Base-by-base conservation (phyloP, 1,140 invertebrate genomes). In the Diabrotica undecimpunctata region DNA sequence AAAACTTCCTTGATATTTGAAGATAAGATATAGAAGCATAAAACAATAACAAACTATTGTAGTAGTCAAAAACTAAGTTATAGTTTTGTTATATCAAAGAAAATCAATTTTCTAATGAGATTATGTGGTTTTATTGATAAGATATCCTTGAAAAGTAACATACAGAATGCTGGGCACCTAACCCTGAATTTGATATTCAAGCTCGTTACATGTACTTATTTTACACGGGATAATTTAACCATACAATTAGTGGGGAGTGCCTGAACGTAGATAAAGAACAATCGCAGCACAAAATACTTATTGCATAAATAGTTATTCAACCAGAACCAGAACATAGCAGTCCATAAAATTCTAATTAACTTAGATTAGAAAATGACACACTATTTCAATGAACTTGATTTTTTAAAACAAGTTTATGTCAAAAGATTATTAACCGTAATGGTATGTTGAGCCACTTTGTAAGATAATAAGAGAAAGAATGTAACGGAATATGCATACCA, bases 151-250 rank as follows among this genome's bases (percentile, higher is more conserved):
- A 25, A n/a, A n/a, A n/a, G n/a, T n/a, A n/a, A n/a, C n/a, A 25
- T 25, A 25, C 25, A 4, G 25, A 25, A 25, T 25, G 25, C 25
- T 25, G 25, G 25, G 25, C 25, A 25, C 25, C 53, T 25, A 54
- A 12, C 53, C 53, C 53, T 54, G 53, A 54, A 13, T 54, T 54
- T 54, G 53, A 54, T 25, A 12, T 8, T 25, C n/a, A 25, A 54
- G 12, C 12, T 54, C 8, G 12, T 54, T 54, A 54, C 14, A 8
- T 51, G 25, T 25, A 25, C 25, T 25, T 25, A 25, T 25, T 25
- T 25, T 25, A 25, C 25, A 46, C n/a, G 2, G 41, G 41, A 10
- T 46, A 46, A 46, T 46, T 46, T n/a, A 46, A 8, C n/a, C 8
- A 46, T 10, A 46, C 41, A 10, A 46, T 46, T 54, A 25, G 9